phyloP scores from a whole-genome alignment of 2,888 invertebrate genomes.

The Drosophila subsilvestris region DNA sequence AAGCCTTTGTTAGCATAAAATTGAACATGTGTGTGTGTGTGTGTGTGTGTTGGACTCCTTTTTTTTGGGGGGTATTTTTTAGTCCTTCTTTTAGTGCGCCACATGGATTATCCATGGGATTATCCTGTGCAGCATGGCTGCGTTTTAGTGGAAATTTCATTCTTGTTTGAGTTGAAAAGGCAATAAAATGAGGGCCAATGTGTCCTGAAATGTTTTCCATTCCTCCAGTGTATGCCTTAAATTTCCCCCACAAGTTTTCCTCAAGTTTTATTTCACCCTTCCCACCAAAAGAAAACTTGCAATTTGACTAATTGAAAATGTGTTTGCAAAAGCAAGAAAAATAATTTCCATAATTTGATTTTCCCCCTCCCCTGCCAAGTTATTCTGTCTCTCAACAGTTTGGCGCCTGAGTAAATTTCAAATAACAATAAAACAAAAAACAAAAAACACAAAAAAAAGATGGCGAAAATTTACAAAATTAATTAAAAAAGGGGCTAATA shows the following conservation, averaged over 20 bases:
- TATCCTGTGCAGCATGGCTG: slow-evolving; percentile 75
- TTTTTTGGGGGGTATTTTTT: slow-evolving; percentile 17
- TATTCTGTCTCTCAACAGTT: slow-evolving; percentile 50
- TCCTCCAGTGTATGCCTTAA: slow-evolving; percentile 49
- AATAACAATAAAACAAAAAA: slow-evolving; percentile 32
- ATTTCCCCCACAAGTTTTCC: slow-evolving; percentile 34
- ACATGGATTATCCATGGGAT: slow-evolving; percentile 69
- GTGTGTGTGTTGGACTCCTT: slow-evolving; percentile 43
- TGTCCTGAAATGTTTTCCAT: slow-evolving; percentile 23
- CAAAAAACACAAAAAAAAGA: slow-evolving; percentile 4
- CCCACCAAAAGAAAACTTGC: slow-evolving; percentile 47
- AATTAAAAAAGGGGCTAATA: slow-evolving; percentile 61
- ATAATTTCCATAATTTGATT: slow-evolving; percentile 73
- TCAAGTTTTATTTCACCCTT: slow-evolving; percentile 26
- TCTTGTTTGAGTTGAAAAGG: slow-evolving; percentile 35
- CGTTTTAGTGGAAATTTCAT: slow-evolving; percentile 72
- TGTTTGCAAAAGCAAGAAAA: slow-evolving; percentile 43
- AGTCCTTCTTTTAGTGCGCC: slow-evolving; percentile 20
- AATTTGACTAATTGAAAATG: slow-evolving; percentile 71
- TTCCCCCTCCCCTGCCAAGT: slow-evolving; percentile 18
- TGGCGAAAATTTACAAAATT: slow-evolving; percentile 49
- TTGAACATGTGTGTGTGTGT: slow-evolving; percentile 61
- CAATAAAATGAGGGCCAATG: slow-evolving; percentile 39
- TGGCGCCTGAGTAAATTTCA: slow-evolving; percentile 38
- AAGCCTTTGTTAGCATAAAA: slow-evolving; percentile 70